Conservation (phyloP, 2,113 vertebrate genomes). For the Hipposideros armiger region DNA sequence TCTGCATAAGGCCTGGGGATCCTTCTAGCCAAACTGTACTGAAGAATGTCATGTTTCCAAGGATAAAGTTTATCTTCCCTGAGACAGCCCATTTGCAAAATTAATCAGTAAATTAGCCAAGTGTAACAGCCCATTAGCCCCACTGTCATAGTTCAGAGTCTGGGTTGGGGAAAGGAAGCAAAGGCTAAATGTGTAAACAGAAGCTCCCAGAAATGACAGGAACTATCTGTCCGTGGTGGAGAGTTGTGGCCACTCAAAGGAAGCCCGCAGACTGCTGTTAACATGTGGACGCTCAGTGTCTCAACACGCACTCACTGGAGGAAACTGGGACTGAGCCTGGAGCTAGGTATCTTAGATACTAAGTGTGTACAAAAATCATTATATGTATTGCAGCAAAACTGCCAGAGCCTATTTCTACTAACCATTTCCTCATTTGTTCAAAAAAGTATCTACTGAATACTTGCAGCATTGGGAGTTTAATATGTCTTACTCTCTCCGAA, state of each 20-base stretch:
- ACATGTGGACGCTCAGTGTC: slow-evolving; percentile 33
- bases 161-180: slow-evolving; percentile 81
- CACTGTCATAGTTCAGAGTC: slow-evolving; percentile 77
- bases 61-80: slow-evolving; percentile 85
- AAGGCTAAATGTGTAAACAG: slow-evolving; percentile 81
- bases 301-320: background rate
- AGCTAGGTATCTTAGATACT: background rate
- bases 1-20: slow-evolving; percentile 44
- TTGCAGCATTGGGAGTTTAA: background rate
- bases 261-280: slow-evolving; percentile 69
- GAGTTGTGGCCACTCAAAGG: slow-evolving; percentile 74
- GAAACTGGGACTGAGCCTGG: background rate
- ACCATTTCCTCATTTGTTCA: background rate
- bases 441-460: background rate
- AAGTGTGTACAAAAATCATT: background rate
- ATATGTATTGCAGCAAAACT: background rate
- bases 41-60: slow-evolving; percentile 83
- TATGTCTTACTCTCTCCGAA: background rate
- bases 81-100: slow-evolving; percentile 86
- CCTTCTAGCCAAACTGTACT: slow-evolving; percentile 74
- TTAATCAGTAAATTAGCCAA: slow-evolving; percentile 88
- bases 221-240: slow-evolving; percentile 73
- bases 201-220: slow-evolving; percentile 73
- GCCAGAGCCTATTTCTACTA: background rate
- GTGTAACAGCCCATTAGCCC: slow-evolving; percentile 85